Base-by-base conservation (phyloP, 2,797 vertebrate species). In the Anableps anableps region DNA sequence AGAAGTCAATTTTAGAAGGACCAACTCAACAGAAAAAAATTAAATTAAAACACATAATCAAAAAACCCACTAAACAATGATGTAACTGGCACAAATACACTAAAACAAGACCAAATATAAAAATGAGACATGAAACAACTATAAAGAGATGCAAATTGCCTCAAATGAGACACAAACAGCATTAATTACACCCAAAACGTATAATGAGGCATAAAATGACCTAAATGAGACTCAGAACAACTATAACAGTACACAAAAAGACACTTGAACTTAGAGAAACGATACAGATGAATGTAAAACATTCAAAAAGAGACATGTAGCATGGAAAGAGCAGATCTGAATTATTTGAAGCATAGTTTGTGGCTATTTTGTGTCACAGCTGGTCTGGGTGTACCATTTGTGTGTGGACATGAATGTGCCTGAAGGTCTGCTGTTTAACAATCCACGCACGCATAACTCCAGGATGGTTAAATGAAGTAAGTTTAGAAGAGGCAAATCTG, bases 121-220 rank as follows among this genome's bases (percentile, higher is more conserved):
- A 68, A 68, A 41, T 41, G 64, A 68, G 1, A 41, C 36, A 23
- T 68, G 21, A 68, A 68, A 36, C 17, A 4, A 68, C 64, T 41
- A 41, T 68, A 68, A 68, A 68, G 21, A 36, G 19, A 51, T 51
- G 48, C 26, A 50, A 31, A 50, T 34, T 72, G 71, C 31, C 71
- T 34, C 29, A 50, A 50, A 50, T 50, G 19, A 72, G 71, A 51
- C 21, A 38, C 0, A 53, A 51, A 53, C 47, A 51, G 9, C 50
- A 31, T 72, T 72, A 50, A 73, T 34, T 73, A 34, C 17, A 23
- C 7, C 29, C 48, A 73, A 51, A 73, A 29, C 16, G 14, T 26
- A 16, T 74, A 74, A 74, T 53, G 47, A 74, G 48, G 50, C 21
- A 38, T 34, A 74, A 53, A 74, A 51, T 73, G 5, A 73, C 72